These are phyloP conservation scores for Lasaia peninsularis DNA, from an alignment of 1,140 invertebrate species.

Conservation along the genomic window DNA sequence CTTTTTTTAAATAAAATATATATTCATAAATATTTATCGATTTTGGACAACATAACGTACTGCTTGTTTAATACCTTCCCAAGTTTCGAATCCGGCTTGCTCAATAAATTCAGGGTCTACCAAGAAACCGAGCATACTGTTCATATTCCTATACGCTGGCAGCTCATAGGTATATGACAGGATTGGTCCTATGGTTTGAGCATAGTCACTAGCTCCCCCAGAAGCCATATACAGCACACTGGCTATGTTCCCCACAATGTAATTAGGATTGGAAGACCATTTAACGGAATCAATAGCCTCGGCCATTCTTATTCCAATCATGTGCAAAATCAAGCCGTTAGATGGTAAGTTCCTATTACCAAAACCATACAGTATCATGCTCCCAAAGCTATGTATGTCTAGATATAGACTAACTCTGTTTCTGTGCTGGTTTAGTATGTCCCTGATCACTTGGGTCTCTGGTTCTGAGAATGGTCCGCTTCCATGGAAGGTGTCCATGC, in stretches of 20 bases:
- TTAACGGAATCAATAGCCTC: slow-evolving; percentile 31
- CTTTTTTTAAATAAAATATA: too few relatives aligned
- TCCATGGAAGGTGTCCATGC: slow-evolving; percentile 83
- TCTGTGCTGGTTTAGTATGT: slow-evolving; percentile 64
- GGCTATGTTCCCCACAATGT: slow-evolving; percentile 27
- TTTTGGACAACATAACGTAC: slow-evolving; percentile 21
- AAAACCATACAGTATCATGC: slow-evolving; percentile 78
- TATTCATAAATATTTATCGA: background rate
- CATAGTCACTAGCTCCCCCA: slow-evolving; percentile 31
- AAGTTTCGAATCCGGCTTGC: slow-evolving; percentile 51
- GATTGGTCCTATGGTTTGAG: slow-evolving; percentile 51
- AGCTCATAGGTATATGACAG: slow-evolving; percentile 84
- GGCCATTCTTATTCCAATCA: slow-evolving; percentile 28
- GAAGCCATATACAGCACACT: slow-evolving; percentile 22
- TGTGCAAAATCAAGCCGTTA: slow-evolving; percentile 23
- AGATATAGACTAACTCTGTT: slow-evolving; percentile 76
- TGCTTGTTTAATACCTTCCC: slow-evolving; percentile 52
- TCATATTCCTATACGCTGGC: slow-evolving; percentile 63
- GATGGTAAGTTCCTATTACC: slow-evolving; percentile 28
- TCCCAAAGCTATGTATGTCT: slow-evolving; percentile 82
- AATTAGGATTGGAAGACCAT: slow-evolving; percentile 24
- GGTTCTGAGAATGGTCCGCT: slow-evolving; percentile 81
- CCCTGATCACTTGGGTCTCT: slow-evolving; percentile 78
- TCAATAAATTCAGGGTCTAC: slow-evolving; percentile 48
- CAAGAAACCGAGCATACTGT: slow-evolving; percentile 60